phyloP scores from a whole-genome alignment of 2,797 vertebrate species.

The Premnoplex brunnescens region DNA sequence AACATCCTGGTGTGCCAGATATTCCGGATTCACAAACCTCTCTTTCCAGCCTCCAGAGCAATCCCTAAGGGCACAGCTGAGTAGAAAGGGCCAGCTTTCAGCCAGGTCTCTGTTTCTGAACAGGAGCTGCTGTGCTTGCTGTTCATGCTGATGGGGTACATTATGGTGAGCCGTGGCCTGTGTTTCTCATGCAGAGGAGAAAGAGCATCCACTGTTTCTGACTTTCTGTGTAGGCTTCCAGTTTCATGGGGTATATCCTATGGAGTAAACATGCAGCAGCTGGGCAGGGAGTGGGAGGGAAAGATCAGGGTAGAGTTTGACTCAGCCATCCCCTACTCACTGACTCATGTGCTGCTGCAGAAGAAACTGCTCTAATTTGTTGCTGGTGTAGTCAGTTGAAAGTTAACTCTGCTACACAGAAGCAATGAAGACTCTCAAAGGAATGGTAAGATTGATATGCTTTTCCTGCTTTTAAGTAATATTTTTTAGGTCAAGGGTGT shows the following conservation, averaged over 20 bases:
- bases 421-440: not conserved
- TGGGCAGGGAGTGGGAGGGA: not conserved
- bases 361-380: not conserved
- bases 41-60: not conserved
- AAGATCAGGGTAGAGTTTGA: not conserved
- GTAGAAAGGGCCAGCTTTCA: not conserved
- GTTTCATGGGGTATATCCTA: not conserved
- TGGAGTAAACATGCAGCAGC: not conserved
- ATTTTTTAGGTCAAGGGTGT: not conserved
- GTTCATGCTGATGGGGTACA: rapidly evolving
- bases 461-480: not conserved
- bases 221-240: not conserved
- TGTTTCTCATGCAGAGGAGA: not conserved
- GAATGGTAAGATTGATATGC: not conserved
- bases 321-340: not conserved
- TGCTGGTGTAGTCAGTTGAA: not conserved
- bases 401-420: not conserved
- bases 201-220: not conserved
- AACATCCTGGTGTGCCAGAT: not conserved
- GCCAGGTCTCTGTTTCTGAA: not conserved
- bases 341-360: not conserved
- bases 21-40: not conserved
- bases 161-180: not conserved
- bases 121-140: not conserved
- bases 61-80: not conserved